Evolutionary conservation across 2,797 vertebrate genomes (phyloP), one percentile per base, ranked within the genome.

Genomic region (Onychomys arenicola): DNA sequence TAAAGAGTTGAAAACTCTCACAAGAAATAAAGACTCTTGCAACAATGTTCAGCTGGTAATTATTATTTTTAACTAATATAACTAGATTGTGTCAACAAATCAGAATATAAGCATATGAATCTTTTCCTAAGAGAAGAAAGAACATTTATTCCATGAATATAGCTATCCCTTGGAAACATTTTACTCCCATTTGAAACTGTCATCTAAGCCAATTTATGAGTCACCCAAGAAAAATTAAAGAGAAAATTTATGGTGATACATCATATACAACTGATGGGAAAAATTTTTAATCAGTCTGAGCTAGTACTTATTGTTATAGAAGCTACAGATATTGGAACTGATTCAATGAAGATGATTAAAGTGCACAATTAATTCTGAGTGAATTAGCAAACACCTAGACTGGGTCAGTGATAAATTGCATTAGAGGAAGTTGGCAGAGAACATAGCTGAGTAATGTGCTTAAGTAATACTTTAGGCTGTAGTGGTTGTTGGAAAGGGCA

Each of bases 321-420:
- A 93, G 78, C 96, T 97, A 91, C 32, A 95, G 86, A 91, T 69
- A 89, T 86, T 91, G 78, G 86, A 95, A 95, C 32, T 61, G 67
- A 94, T 96, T 96, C 85, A 97, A 86, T 65, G 81, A 86, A 90
- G 92, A 96, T 94, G 67, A 97, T 97, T 96, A 89, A 97, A 95
- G 89, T 86, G 85, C 32, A 94, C 73, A 97, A 95, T 97, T 97
- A 97, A 97, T 95, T 94, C 86, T 92, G 67, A 96, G 91, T 96
- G 83, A 97, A 97, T 97, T 96, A 97, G 91, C 94, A 96, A 97
- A 95, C 34, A 96, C 91, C 82, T 92, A 96, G 88, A 71, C 25
- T 91, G 55, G 40, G 83, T 96, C 89, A 57, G 78, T 91, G 85
- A 97, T 82, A 95, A 95, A 96, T 90, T 90, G 43, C 80, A 17